Base-by-base conservation (phyloP, 2,888 invertebrate genomes). In the Nomada ruficornis region DNA sequence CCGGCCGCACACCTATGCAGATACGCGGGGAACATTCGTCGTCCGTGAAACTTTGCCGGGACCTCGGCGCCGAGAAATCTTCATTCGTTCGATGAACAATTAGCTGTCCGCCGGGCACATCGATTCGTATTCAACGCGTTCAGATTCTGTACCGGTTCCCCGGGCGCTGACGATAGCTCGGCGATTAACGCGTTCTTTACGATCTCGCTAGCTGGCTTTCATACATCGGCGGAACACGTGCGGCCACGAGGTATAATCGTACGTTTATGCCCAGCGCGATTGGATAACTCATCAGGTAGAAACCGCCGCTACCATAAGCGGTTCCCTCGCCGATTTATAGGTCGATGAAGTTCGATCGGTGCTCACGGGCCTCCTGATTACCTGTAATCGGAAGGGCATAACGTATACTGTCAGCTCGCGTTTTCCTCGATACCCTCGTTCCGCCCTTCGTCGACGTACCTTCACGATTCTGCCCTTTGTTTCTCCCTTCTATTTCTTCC, bases 281-380 rank as follows among this genome's bases (percentile, higher is more conserved):
- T 84, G 89, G 86, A 87, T 89, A 89, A 88, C 88, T 89, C 88
- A 87, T 83, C 89, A 70, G 80, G 71, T 82, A 79, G 81, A 83
- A 82, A 83, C 81, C 83, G 83, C 83, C 83, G 89, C 85, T 83
- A 82, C 86, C 80, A 82, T 62, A 70, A 80, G 72, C 74, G 85
- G 75, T 62, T 76, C 69, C 62, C 71, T 5, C 62, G 74, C 68
- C 88, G 88, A 89, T 90, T 90, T 90, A 90, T 90, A 89, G 89
- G 87, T 88, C 90, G 89, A 90, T 87, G 87, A 89, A 88, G 89
- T 88, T 88, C 83, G 85, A 86, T 85, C 83, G 83, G 80, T 67
- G 83, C 79, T 80, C 72, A 74, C 74, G 74, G 85, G 29, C 47
- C 47, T 47, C 83, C 83, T 88, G 86, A 85, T 88, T 87, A 88